Evolutionary conservation across 2,888 invertebrate genomes (phyloP), one percentile per base, ranked within the genome.

Genomic region (Eilema caniola): DNA sequence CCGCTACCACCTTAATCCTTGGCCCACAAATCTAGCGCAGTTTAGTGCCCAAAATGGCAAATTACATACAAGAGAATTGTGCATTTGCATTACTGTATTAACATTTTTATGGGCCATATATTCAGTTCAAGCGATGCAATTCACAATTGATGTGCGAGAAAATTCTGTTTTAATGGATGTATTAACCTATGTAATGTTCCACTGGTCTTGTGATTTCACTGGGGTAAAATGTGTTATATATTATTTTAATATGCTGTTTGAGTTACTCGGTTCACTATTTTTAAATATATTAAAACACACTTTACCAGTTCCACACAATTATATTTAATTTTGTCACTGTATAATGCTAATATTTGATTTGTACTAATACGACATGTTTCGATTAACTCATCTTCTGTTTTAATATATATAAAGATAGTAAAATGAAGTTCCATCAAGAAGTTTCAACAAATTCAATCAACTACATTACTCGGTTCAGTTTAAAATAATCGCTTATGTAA

Each of bases 71-170:
- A 88, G 93, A 93, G 93, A 91, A 94, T 93, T 92, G 94, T 92
- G 92, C 94, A 93, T 87, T 93, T 89, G 92, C 91, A 94, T 93
- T 93, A 90, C 86, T 77, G 92, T 92, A 95, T 95, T 95, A 93
- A 94, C 94, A 94, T 94, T 92, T 94, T 94, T 93, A 95, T 94
- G 90, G 93, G 86, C 93, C 80, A 93, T 95, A 93, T 91, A 92
- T 94, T 90, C 81, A 79, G 85, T 86, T 87, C 86, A 89, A 90
- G 85, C 89, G 92, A 86, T 87, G 86, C 85, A 76, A 83, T 75
- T 80, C 74, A 85, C 88, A 93, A 93, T 94, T 93, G 93, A 94
- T 94, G 92, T 89, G 70, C 78, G 80, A 84, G 83, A 81, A 83
- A 89, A 93, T 92, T 89, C 86, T 84, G 83, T 85, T 90, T 92